Evolutionary conservation across 2,888 invertebrate genomes (phyloP).

Genomic region (Torymus aiolomorphi): DNA sequence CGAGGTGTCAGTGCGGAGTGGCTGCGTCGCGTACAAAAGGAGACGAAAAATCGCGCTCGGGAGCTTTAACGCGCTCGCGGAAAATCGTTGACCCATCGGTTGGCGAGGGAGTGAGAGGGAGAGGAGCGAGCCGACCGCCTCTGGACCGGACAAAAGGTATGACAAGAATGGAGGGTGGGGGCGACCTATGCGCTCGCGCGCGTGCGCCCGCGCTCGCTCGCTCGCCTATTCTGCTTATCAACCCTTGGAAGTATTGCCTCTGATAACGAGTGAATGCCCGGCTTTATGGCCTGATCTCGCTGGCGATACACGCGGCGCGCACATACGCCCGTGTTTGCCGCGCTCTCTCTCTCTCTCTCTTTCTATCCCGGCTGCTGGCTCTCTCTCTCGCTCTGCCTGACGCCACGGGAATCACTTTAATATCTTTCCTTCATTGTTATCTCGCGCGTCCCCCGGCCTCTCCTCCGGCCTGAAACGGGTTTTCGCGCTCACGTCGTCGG

Average conservation of each 20-base stretch:
- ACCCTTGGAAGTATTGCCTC: constrained; percentile 68
- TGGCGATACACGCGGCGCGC: constrained; percentile 64
- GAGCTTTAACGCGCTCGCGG: constrained; percentile 48
- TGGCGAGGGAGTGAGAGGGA: not conserved
- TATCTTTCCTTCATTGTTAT: constrained; percentile 63
- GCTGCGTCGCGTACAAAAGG: not conserved
- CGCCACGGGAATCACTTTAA: constrained; percentile 61
- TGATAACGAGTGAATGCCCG: constrained; percentile 72
- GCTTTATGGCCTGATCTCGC: constrained; percentile 70
- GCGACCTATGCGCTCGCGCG: constrained; percentile 61
- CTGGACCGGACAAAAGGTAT: constrained; percentile 66
- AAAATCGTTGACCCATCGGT: constrained; percentile 65
- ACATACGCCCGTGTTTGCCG: not conserved
- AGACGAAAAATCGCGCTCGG: constrained; percentile 21
- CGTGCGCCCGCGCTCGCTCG: not conserved
- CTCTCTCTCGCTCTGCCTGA: constrained; percentile 7
- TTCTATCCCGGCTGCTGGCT: not conserved
- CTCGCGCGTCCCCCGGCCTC: constrained; percentile 30
- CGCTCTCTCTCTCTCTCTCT: constrained; percentile 10
- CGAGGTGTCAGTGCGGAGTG: not conserved
- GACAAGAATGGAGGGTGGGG: constrained; percentile 65
- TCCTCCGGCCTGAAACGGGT: constrained; percentile 28
- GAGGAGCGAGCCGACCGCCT: not conserved
- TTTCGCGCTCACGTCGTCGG: constrained; percentile 25
- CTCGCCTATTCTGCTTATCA: constrained; percentile 71